Percentiles rank a stretch among this genome's conserved stretches.
These are phyloP conservation scores for Triplophysa rosa DNA, from an alignment of 2,113 vertebrate species.

Conservation along the genomic window DNA sequence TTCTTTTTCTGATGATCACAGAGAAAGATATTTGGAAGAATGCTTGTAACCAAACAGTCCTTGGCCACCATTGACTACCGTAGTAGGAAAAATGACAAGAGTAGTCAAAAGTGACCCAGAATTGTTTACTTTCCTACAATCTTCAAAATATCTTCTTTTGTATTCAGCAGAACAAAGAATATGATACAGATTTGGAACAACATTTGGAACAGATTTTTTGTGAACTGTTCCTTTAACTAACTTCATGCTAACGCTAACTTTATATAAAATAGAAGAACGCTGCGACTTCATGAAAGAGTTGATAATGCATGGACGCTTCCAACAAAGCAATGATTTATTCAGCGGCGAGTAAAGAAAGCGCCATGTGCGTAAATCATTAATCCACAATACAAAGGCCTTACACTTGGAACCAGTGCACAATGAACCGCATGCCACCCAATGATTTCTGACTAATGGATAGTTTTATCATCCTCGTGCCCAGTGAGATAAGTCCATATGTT, in stretches of 20 bases:
- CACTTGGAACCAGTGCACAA: slow-evolving; percentile 15
- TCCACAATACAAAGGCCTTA: slow-evolving; percentile 21
- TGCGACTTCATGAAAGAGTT: neutral
- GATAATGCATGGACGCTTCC: slow-evolving; percentile 16
- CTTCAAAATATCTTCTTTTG: no score
- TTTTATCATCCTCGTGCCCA: neutral
- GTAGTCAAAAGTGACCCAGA: no score
- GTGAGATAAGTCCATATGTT: neutral
- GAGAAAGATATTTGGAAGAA: no score
- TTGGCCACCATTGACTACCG: no score
- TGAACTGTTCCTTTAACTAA: no score
- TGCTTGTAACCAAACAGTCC: no score
- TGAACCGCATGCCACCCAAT: neutral
- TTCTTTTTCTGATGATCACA: no score
- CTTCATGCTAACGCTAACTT: neutral
- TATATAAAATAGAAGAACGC: neutral
- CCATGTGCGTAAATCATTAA: slow-evolving; percentile 51
- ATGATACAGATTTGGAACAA: no score
- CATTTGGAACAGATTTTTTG: no score
- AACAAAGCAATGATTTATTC: slow-evolving; percentile 51
- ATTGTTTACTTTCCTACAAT: no score
- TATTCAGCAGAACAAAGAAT: no score
- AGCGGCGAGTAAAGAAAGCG: slow-evolving; percentile 32
- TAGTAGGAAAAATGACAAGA: no score
- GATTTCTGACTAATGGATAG: neutral